A percentile compares a stretch with the other conserved stretches of the same genome.
These are phyloP conservation scores for Athetis lepigone DNA, from an alignment of 2,888 invertebrate genomes.

Conservation along the genomic window DNA sequence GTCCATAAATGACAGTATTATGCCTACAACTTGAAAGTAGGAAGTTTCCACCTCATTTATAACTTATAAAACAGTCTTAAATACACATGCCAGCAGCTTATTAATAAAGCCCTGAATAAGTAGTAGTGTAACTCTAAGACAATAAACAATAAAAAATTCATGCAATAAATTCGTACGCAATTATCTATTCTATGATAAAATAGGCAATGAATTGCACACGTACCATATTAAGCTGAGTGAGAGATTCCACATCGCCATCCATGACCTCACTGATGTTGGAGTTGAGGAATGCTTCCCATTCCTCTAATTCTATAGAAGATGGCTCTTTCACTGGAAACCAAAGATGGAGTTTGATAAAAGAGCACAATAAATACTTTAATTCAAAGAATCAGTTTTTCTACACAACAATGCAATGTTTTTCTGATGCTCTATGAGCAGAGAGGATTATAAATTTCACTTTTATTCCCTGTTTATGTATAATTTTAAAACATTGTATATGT, in stretches of 20 bases:
- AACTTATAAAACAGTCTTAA: background rate
- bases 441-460: too few relatives aligned
- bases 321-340: slow-evolving; percentile 84
- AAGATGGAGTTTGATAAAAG: too few relatives aligned
- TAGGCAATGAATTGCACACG: slow-evolving; percentile 55
- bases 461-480: too few relatives aligned
- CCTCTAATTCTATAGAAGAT: slow-evolving; percentile 95
- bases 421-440: too few relatives aligned
- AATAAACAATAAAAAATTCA: slow-evolving; percentile 21
- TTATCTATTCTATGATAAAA: background rate
- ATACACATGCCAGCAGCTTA: background rate
- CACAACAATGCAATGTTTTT: too few relatives aligned
- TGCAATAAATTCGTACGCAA: background rate
- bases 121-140: slow-evolving; percentile 1
- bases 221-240: slow-evolving; percentile 93
- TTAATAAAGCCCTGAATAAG: background rate
- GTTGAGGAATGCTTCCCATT: slow-evolving; percentile 96
- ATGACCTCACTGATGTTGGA: slow-evolving; percentile 95
- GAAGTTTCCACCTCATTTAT: background rate
- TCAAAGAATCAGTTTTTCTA: too few relatives aligned
- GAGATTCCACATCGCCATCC: slow-evolving; percentile 94
- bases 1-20: too few relatives aligned
- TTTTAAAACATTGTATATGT: too few relatives aligned
- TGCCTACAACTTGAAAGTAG: too few relatives aligned
- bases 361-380: too few relatives aligned